phyloP scores from a whole-genome alignment of 2,113 vertebrate species.

The Pollachius pollachius region DNA sequence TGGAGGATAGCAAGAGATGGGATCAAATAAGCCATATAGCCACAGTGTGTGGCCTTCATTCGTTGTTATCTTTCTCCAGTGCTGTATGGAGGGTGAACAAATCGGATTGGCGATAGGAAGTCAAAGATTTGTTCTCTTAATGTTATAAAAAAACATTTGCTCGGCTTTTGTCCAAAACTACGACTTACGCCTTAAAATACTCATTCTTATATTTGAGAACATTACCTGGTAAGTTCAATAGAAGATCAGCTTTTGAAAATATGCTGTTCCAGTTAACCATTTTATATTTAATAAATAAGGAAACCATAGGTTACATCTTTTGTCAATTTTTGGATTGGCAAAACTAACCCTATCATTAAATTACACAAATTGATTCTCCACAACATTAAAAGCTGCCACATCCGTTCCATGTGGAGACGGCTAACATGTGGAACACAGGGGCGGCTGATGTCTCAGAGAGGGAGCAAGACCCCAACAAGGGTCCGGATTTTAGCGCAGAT shows the following conservation, averaged over 20 bases:
- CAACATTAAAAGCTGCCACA: conserved; percentile 62
- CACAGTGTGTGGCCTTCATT: too few relatives aligned
- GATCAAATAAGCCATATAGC: too few relatives aligned
- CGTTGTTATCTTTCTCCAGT: too few relatives aligned
- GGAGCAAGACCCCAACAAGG: conserved; percentile 18
- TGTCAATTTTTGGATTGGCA: conserved; percentile 12
- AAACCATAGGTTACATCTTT: conserved; percentile 54
- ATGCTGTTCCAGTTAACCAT: conserved; percentile 21
- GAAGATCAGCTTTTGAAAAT: conserved; percentile 33
- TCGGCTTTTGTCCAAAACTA: conserved; percentile 26
- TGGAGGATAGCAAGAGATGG: conserved; percentile 39
- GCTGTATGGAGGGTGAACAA: conserved; percentile 26
- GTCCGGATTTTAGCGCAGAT: conserved; percentile 28
- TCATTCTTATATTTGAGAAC: not conserved
- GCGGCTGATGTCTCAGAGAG: not conserved
- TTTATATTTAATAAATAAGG: conserved; percentile 50
- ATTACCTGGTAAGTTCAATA: conserved; percentile 14
- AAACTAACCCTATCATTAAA: conserved; percentile 11
- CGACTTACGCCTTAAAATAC: conserved; percentile 4
- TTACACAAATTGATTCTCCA: conserved; percentile 33
- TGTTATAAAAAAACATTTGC: conserved; percentile 25
- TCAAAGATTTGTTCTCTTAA: conserved; percentile 22
- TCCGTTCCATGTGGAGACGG: conserved; percentile 35
- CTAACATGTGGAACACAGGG: not conserved
- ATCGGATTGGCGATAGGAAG: conserved; percentile 15